Base-by-base conservation (phyloP, 2,113 vertebrate species). In the Scomber scombrus region DNA sequence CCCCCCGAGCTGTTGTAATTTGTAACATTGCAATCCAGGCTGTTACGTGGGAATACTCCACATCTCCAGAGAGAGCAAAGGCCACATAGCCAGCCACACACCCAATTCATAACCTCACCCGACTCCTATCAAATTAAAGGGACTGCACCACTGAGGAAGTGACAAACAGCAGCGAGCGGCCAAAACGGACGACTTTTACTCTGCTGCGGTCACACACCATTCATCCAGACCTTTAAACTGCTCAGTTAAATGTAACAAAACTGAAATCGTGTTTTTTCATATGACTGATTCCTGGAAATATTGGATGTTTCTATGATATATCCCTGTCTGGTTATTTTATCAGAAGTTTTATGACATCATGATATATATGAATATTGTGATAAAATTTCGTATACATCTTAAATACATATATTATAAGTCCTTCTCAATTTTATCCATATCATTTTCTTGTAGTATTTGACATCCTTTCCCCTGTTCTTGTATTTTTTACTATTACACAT, bases 121-220 rank as follows among this genome's bases (percentile, higher is more conserved):
- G 47, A 43, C 56, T 81, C 4, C 23, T 7, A 64, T 31, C 18
- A 64, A 54, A 81, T 45, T 29, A 61, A 77, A 70, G 46, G 10
- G 62, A 45, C 79, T 78, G 75, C 69, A 77, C 16, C 78, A 72
- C 16, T 19, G 54, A 74, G 3, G 19, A 34, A 5, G 43, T 47
- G 50, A 63, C 31, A 65, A 65, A 50, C 23, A 69, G 63, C 62
- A 64, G 23, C 0, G 3, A 78, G 68, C 47, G 69, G 69, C 31
- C 57, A 63, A 71, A 72, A 51, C 0, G 0, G 21, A n/a, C 2
- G 19, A 4, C 16, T 70, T 68, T 69, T 21, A 9, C 15, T 23
- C 34, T 40, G 68, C 81, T 65, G 54, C 69, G 65, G 66, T 50
- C n/a, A 21, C 12, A 80, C 58, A 40, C 34, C 26, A 23, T 50